Base-by-base conservation (phyloP, 2,888 invertebrate genomes). In the Bugula neritina region DNA sequence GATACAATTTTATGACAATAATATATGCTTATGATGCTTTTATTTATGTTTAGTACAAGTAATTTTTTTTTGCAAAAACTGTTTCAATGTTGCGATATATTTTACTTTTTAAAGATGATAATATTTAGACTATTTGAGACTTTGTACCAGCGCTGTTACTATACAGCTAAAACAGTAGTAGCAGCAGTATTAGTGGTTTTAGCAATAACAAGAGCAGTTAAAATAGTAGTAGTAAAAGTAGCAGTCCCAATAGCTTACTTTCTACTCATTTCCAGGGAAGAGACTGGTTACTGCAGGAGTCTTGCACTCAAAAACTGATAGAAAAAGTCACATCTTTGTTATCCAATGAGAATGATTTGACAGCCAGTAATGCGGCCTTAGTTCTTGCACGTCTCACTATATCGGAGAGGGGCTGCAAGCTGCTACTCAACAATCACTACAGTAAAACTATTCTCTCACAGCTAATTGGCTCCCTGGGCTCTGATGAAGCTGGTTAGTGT, bases 361-460 rank as follows among this genome's bases (percentile, higher is more conserved):
- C 83, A 23, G 82, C 83, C 71, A 84, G 84, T 74, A 84, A 84
- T 77, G 83, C 83, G 25, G 83, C 83, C 34, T 76, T 84, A 27
- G 82, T 84, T 10, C 75, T 84, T 29, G 84, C 84, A 54, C 80
- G 84, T 82, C 82, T 73, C 35, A 58, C 25, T 29, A 83, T 83
- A 71, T 78, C 82, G 17, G 83, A 84, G 73, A 77, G 77, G 58
- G 84, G 84, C 1, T 83, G 82, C 71, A 72, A 75, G 2, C 75
- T 75, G 54, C 75, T 84, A 1, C 74, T 83, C n/a, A 73, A 78
- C 0, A 82, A 83, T 73, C 73, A 77, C 1, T 75, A 78, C 54
- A 77, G 80, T 10, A 76, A 78, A n/a, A 74, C 75, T 72, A 82
- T 84, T 43, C 75, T 83, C 25, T 75, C 78, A 0, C 75, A 78